Percentiles rank a stretch among this genome's conserved stretches.
Conservation (phyloP, 2,797 vertebrate species). For the Manis javanica region DNA sequence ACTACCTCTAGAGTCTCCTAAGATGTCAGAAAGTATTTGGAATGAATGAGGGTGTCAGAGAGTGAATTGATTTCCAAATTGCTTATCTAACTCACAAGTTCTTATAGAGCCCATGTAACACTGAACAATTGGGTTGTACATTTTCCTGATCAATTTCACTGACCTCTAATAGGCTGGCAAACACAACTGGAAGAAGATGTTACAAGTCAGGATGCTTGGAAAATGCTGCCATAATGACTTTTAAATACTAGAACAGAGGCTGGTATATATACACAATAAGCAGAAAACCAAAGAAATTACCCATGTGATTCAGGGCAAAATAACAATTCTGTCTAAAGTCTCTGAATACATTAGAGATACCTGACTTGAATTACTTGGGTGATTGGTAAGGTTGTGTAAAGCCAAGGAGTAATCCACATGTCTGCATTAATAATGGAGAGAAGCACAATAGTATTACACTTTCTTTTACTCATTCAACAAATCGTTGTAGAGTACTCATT, state of each 20-base stretch:
- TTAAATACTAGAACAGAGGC: neutral
- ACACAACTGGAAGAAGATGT: neutral
- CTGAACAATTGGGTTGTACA: neutral
- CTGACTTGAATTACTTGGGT: neutral
- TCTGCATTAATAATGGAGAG: neutral
- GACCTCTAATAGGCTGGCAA: neutral
- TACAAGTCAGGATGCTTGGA: neutral
- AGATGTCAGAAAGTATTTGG: neutral
- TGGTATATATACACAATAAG: neutral
- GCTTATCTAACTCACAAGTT: neutral
- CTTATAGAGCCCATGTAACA: neutral
- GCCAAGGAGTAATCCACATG: neutral
- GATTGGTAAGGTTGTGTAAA: neutral
- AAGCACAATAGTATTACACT: neutral
- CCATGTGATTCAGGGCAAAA: neutral
- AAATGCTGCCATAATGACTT: neutral
- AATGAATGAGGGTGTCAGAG: neutral
- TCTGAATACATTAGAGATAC: neutral
- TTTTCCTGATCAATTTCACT: constrained; percentile 32
- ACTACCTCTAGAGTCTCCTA: neutral
- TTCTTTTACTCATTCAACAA: neutral
- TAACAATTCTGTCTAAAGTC: neutral
- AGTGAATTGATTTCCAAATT: neutral
- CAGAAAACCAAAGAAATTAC: neutral
- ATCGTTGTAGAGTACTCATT: neutral